Percentiles rank a stretch among this genome's conserved stretches.
These are phyloP conservation scores for Luscinia luscinia DNA, from an alignment of 2,797 vertebrate genomes.

Conservation along the genomic window DNA sequence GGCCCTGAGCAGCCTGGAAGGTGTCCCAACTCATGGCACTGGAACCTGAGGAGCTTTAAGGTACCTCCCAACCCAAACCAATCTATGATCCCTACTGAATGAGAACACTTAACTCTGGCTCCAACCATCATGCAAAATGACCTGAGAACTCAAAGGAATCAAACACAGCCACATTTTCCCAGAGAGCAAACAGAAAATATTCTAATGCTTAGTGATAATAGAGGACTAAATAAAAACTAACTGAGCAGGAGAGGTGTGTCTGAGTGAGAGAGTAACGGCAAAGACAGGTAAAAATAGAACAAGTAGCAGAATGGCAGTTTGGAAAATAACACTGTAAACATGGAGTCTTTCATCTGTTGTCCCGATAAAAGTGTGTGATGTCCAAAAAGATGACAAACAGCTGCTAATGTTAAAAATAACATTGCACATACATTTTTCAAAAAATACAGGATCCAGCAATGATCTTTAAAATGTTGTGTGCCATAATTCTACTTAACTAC, in stretches of 20 bases:
- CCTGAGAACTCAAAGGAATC: background rate
- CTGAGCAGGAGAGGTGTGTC: background rate
- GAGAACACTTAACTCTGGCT: background rate
- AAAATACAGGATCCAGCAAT: background rate
- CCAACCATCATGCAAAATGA: background rate
- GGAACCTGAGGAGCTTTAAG: background rate
- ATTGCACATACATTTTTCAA: accelerated
- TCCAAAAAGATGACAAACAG: background rate
- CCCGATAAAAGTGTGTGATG: background rate
- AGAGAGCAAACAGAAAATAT: background rate
- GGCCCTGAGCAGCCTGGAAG: background rate
- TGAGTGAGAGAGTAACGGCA: background rate
- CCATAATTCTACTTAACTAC: background rate
- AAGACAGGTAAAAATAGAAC: background rate
- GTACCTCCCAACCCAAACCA: background rate
- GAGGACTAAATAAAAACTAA: background rate
- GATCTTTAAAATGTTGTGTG: background rate
- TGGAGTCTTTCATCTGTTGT: background rate
- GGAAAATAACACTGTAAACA: background rate
- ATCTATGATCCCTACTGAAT: background rate
- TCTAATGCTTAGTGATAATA: background rate
- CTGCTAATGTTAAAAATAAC: background rate
- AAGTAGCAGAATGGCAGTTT: background rate
- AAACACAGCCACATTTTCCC: background rate
- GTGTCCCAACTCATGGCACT: background rate